Evolutionary conservation across 2,888 invertebrate species (phyloP), one percentile per base, ranked within the genome.

Genomic region (Drosophila parthenogenetica): DNA sequence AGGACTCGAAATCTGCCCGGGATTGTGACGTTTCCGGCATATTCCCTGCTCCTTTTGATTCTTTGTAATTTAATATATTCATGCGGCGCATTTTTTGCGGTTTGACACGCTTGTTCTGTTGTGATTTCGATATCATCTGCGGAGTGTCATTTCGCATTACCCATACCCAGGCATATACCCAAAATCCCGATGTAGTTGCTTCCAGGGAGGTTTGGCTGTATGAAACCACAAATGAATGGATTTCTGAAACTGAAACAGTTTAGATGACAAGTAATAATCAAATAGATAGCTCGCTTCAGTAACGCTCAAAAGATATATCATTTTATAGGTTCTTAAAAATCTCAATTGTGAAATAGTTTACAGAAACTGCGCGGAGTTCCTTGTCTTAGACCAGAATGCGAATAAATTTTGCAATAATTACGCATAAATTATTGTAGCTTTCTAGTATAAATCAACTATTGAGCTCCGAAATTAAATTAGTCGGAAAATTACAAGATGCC

Each of bases 81-180:
- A 89, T 83, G 69, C 72, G 70, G 37, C 69, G 73, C 73, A 70
- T 77, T 76, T 84, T 81, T 77, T 85, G 76, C 74, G 79, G 78
- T 89, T 88, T 83, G 89, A 84, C 86, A 89, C 89, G 88, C 89
- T 89, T 85, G 79, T 83, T 73, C 81, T 89, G 87, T 63, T 78
- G 48, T 65, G 59, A 81, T 79, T 79, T 53, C 40, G 75, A 84
- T 85, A 75, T 71, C 69, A 81, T 81, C 83, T 61, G 69, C 46
- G 57, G 42, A 57, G 42, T 73, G 64, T 73, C 73, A 61, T 61
- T 53, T 45, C 43, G 29, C 46, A 58, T 58, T 57, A 25, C 46
- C 22, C 22, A 37, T 35, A 25, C 46, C 14, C 45, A 7, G 7
- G 37, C 13, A 3, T 8, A 35, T 29, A 8, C 29, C 29, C 29